A percentile compares a stretch with the other conserved stretches of the same genome.
These are phyloP conservation scores for Darevskia mixta DNA, from an alignment of 2,797 vertebrate genomes.

Conservation along the genomic window DNA sequence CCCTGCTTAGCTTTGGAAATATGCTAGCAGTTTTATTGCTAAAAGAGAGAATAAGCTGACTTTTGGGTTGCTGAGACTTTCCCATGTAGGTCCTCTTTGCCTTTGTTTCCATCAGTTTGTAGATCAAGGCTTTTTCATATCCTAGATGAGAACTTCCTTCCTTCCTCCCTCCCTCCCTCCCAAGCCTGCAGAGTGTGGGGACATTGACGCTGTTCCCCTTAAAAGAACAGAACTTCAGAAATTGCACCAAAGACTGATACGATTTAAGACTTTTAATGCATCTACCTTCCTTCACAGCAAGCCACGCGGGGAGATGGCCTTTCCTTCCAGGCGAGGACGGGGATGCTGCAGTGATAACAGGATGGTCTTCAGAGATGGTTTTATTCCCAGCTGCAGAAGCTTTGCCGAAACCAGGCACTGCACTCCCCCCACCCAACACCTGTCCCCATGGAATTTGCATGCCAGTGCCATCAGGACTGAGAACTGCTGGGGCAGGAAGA, in stretches of 20 bases:
- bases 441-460: background rate
- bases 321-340: constrained; percentile 88
- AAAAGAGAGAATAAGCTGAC: no score
- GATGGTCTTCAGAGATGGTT: rapidly evolving
- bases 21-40: background rate
- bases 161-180: no score
- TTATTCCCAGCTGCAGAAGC: background rate
- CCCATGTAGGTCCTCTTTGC: background rate
- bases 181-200: background rate
- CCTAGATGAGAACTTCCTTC: no score
- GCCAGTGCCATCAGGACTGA: background rate
- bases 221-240: background rate
- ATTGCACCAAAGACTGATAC: no score
- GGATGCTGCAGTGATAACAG: constrained; percentile 75
- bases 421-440: no score
- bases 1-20: background rate
- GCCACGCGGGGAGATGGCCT: constrained; percentile 89
- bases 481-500: background rate
- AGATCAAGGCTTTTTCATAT: background rate
- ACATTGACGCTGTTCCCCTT: background rate
- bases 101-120: background rate
- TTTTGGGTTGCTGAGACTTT: background rate
- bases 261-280: background rate
- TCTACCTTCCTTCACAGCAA: constrained; percentile 79
- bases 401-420: background rate